Percentiles rank a stretch among this genome's conserved stretches.
phyloP scores from a whole-genome alignment of 2,113 vertebrate species.

The Circaetus cinerascens region DNA sequence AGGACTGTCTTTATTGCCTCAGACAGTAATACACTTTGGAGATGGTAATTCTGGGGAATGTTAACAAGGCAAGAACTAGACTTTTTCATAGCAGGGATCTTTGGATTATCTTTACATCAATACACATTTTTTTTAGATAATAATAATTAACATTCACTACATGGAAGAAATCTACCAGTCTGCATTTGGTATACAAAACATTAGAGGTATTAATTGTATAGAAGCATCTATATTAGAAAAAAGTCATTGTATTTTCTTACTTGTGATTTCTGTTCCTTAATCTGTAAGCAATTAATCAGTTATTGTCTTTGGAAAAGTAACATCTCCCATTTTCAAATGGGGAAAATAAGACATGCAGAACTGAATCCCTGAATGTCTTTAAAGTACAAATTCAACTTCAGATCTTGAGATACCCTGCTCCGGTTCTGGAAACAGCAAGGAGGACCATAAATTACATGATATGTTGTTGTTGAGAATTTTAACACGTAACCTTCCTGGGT shows the following conservation, averaged over 20 bases:
- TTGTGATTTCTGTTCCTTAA: not conserved
- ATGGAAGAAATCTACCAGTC: not conserved
- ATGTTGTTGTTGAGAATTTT: not conserved
- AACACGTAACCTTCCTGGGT: not conserved
- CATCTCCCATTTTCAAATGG: not conserved
- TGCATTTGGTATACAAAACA: not conserved
- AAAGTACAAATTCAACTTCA: not conserved
- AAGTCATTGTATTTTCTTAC: not conserved
- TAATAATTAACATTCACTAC: not conserved
- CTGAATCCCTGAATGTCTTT: not conserved
- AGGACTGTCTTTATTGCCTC: not conserved
- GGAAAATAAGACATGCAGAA: not conserved
- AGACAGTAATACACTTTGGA: not conserved
- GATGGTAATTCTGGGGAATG: not conserved
- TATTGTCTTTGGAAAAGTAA: not conserved
- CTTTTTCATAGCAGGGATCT: not conserved
- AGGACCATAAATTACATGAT: not conserved
- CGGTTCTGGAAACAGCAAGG: not conserved
- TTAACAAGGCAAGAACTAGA: not conserved
- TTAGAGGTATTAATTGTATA: not conserved
- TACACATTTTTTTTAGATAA: not conserved
- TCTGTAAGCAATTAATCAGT: not conserved
- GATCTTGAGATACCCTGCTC: not conserved
- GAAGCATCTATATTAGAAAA: not conserved
- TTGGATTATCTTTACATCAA: not conserved